Percentiles rank a stretch among this genome's conserved stretches.
These are phyloP conservation scores for Cyrtodaria siliqua DNA, from an alignment of 2,888 invertebrate genomes.

Conservation along the genomic window DNA sequence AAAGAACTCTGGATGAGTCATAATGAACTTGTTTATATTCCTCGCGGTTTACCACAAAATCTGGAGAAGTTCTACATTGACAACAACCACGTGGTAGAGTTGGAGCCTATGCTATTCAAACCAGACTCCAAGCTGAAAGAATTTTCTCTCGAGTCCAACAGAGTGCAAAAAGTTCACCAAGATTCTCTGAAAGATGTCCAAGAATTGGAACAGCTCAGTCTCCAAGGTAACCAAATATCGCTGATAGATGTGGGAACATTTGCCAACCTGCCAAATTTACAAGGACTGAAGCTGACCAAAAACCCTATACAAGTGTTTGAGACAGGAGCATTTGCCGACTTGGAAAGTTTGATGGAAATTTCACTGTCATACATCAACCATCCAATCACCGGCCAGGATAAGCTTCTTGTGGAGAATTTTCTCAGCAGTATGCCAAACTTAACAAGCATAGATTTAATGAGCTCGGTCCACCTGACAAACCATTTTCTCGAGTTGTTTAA, in stretches of 20 bases:
- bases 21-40: slow-evolving; percentile 93
- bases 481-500: slow-evolving; percentile 61
- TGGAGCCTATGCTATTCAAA: slow-evolving; percentile 71
- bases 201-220: slow-evolving; percentile 69
- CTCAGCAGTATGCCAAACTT: slow-evolving; percentile 71
- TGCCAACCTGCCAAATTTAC: slow-evolving; percentile 66
- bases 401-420: slow-evolving; percentile 65
- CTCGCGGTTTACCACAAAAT: slow-evolving; percentile 93
- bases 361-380: slow-evolving; percentile 68
- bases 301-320: slow-evolving; percentile 76
- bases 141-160: slow-evolving; percentile 75
- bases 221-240: slow-evolving; percentile 72
- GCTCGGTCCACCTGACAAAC: slow-evolving; percentile 71
- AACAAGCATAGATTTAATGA: slow-evolving; percentile 71
- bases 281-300: slow-evolving; percentile 71
- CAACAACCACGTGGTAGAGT: slow-evolving; percentile 77
- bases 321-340: slow-evolving; percentile 65
- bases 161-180: slow-evolving; percentile 67
- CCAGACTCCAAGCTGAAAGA: slow-evolving; percentile 70
- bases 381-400: slow-evolving; percentile 31
- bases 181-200: slow-evolving; percentile 70
- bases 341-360: slow-evolving; percentile 69
- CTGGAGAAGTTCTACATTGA: slow-evolving; percentile 92
- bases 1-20: slow-evolving; percentile 91
- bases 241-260: slow-evolving; percentile 70